These are phyloP conservation scores for Fistularia commersonii DNA, from an alignment of 2,797 vertebrate species.

Conservation along the genomic window DNA sequence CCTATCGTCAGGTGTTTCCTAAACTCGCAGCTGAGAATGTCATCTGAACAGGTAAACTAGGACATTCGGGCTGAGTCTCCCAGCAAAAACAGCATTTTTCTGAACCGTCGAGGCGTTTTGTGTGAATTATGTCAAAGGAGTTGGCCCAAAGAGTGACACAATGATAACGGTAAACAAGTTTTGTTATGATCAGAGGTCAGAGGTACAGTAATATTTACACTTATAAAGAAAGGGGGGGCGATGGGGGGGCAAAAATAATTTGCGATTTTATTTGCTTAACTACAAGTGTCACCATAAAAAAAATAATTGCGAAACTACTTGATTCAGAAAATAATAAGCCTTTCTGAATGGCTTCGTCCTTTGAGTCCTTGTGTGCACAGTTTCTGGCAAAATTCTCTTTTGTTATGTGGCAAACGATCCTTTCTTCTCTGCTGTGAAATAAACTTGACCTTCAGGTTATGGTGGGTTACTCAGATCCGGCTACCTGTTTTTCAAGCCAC, in stretches of 20 bases:
- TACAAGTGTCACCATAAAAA: too few relatives aligned
- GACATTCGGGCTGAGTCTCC: neutral
- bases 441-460: conserved; percentile 31
- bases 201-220: too few relatives aligned
- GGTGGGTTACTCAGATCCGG: too few relatives aligned
- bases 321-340: neutral
- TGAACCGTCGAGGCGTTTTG: neutral
- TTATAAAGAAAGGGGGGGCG: too few relatives aligned
- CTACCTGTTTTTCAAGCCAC: too few relatives aligned
- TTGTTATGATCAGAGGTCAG: too few relatives aligned
- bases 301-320: neutral
- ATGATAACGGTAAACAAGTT: too few relatives aligned
- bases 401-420: conserved; percentile 10
- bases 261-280: too few relatives aligned
- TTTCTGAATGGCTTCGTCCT: neutral
- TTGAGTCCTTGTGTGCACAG: neutral
- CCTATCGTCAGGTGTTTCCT: conserved; percentile 60
- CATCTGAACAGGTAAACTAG: conserved; percentile 68
- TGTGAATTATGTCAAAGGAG: neutral
- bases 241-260: too few relatives aligned
- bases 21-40: conserved; percentile 67
- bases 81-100: neutral
- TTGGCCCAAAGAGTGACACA: too few relatives aligned
- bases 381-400: conserved; percentile 21
- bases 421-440: neutral